Evolutionary conservation across 2,888 invertebrate genomes (phyloP), one percentile per base, ranked within the genome.

Genomic region (Coenonympha glycerion): DNA sequence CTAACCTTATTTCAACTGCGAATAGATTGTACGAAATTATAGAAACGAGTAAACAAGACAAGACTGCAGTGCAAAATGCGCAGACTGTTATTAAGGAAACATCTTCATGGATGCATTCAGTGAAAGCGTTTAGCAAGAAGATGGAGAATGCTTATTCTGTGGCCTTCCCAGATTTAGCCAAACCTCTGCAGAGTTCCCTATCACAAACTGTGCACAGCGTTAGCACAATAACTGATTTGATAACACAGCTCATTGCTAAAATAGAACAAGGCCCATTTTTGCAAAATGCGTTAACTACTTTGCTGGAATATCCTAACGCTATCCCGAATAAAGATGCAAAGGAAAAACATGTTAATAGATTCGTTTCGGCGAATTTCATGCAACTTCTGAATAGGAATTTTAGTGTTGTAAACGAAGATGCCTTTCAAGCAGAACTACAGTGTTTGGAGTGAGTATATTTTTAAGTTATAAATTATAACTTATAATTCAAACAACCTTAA

Each of bases 101-200:
- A 0, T 61, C 78, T 1, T 86, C 82, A 0, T 89, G 90, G 89
- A 69, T 88, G 21, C 75, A 82, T 55, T 91, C 91, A 0, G 73
- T 89, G 5, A 79, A 87, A 47, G 85, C 82, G 26, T 91, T 92
- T 65, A 82, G 87, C 33, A 84, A 83, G 41, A 88, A 88, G 64
- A 68, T 92, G 19, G 85, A 90, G 18, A 73, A 65, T 2, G 75
- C 73, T 0, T 93, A 90, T 67, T 79, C 89, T 0, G 82, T 89
- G 2, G 90, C 90, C n/a, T 96, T 95, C 68, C 92, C 93, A 0
- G 97, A 97, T 71, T 83, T 97, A 45, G 89, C 92, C 0, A 88
- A 91, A 53, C 95, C 95, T 0, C 77, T 96, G 13, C 83, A 92
- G 41, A 86, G 89, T 48, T 92, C 92, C 0, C 70, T 94, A 5